Evolutionary conservation across 1,140 invertebrate genomes (phyloP).

Genomic region (Teleogryllus occipitalis): DNA sequence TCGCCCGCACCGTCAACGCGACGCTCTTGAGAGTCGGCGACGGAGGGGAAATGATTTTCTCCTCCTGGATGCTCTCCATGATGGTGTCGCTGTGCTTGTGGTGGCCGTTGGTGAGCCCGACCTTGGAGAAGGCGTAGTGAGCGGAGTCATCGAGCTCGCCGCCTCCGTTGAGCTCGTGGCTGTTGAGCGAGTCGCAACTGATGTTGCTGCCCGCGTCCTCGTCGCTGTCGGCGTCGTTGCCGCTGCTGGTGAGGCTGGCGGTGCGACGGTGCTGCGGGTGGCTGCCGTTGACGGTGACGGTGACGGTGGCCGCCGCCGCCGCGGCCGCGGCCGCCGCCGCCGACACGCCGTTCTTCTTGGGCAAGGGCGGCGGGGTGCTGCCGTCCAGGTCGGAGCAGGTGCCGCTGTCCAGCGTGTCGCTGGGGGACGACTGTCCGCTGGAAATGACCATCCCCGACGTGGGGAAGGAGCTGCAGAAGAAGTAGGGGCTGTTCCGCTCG

Average conservation of each 20-base stretch:
- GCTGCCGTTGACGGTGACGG: conserved; percentile 38
- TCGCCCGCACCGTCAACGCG: not conserved
- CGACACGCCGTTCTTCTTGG: conserved; percentile 49
- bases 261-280: conserved; percentile 37
- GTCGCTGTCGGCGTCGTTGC: conserved; percentile 49
- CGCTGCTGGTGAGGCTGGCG: conserved; percentile 45
- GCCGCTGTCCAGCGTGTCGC: conserved; percentile 69
- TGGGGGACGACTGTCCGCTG: conserved; percentile 68
- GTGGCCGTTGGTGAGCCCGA: not conserved
- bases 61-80: not conserved
- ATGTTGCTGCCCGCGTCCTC: conserved; percentile 57
- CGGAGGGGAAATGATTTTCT: not conserved
- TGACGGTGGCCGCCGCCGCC: conserved; percentile 34
- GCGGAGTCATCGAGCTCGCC: not conserved
- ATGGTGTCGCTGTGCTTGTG: not conserved
- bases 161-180: conserved; percentile 32
- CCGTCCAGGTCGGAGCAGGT: conserved; percentile 72
- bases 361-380: conserved; percentile 54
- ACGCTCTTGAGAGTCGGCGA: not conserved
- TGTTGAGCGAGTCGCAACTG: conserved; percentile 62
- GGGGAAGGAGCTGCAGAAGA: conserved; percentile 45
- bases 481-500: conserved; percentile 37
- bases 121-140: not conserved
- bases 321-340: conserved; percentile 17
- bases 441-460: conserved; percentile 28